Evolutionary conservation across 1,140 invertebrate species (phyloP), one percentile per base, ranked within the genome.

Genomic region (Episyrphus balteatus): DNA sequence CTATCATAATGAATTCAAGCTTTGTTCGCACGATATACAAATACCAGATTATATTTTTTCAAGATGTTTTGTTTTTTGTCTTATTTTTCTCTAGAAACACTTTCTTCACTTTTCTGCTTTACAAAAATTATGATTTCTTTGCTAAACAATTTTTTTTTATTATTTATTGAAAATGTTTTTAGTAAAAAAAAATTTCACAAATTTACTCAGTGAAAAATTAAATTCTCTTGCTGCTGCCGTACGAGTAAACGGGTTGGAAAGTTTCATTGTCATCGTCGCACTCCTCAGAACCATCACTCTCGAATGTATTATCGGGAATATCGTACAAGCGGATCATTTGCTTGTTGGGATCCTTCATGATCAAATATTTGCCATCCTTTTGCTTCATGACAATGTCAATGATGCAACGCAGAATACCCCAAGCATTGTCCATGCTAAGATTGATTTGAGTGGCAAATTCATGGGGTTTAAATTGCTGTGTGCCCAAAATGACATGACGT

Each of bases 281-380:
- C 39, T 90, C 88, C 32, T 94, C 90, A 12, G 92, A 91, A 39
- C 88, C 92, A 65, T 97, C 93, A n/a, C 89, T 92, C 64, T 98
- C 93, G 73, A 98, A 98, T 3, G 93, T 96, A 66, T 96, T 94
- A 71, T 98, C 92, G 34, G 95, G 95, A 62, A 98, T 96, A 71
- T 96, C 91, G 62, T 97, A 98, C 43, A 98, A 76, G 51, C 93
- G 82, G 56, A 98, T 92, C 73, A 97, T 83, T 3, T 90, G 89
- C 82, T 98, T 98, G 70, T 96, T 98, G 1, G 96, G 97, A 74
- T 99, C 96, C 70, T 99, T 98, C 88, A 99, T 92, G 50, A 99
- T 93, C 46, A 99, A 75, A 69, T 98, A 99, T 70, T 87, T 88
- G 55, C 97, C 97, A 68, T 97, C 92, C 57, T 93, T 90, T 59